Base-by-base conservation (phyloP, 2,888 invertebrate genomes). In the Coronaproctus castanopsis region DNA sequence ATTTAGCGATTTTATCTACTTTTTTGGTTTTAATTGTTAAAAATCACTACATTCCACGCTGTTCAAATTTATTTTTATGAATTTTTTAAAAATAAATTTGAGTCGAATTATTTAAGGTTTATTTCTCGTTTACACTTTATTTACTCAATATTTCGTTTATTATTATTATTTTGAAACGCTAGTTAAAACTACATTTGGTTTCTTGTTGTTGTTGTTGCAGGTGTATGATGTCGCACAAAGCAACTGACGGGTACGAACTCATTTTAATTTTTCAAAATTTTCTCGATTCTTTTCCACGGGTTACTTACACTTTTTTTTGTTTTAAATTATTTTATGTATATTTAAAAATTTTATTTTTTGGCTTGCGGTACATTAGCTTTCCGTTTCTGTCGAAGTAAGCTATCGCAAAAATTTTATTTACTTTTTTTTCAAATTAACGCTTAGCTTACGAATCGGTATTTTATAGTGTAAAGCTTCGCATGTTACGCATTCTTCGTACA, bases 221-320 rank as follows among this genome's bases (percentile, higher is more conserved):
- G 68, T 68, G 68, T 65, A 67, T 68, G 66, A 68, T 67, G 66
- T 66, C 67, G 61, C 67, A 68, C 67, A 68, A 67, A 65, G 64
- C 67, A 62, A 64, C 67, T 61, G 68, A 68, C 65, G 67, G 68
- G 68, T 68, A 67, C 66, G 68, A 61, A 58, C 54, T 58, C 48
- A 54, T 58, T 61, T 49, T 48, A 49, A 49, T 24, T 53, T n/a
- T 57, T 22, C 36, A 49, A 18, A 23, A 21, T 22, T 57, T 52
- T 57, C 18, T 52, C 23, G 3, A 22, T 52, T 18, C 21, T 49
- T 48, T 19, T 19, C 20, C 21, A 18, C 51, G 18, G 19, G 18
- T 19, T 50, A 21, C n/a, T 50, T 51, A n/a, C n/a, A 20, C 8
- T 57, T 21, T 51, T 5, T 57, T 52, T 49, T 21, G 3, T 3